Evolutionary conservation across 2,113 vertebrate species (phyloP), one percentile per base, ranked within the genome.

Genomic region (Seriola dumerili): DNA sequence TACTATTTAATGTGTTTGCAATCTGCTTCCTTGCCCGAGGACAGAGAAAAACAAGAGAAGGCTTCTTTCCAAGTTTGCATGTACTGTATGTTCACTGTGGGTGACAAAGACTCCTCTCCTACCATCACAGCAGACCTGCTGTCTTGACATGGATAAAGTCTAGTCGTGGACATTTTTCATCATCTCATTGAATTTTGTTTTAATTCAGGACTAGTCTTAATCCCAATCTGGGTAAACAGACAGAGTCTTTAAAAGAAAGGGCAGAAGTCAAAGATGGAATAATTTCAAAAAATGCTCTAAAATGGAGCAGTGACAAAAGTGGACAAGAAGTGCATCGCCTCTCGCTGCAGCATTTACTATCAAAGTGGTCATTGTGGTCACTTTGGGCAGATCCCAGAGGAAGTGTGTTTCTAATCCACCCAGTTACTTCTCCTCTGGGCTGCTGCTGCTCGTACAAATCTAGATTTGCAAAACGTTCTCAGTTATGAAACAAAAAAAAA

Each of bases 1-100:
- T 81, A 92, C 76, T 91, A 88, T 90, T 93, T 88, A 84, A 89
- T 92, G 83, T 59, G 71, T 80, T 76, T 84, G 85, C 90, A 92
- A 91, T 93, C 90, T 93, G 94, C 70, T 86, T 81, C 87, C 48
- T 69, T 70, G 89, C 92, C 93, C 13, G 73, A 84, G 82, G 94
- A 85, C 63, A 84, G 59, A 79, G 50, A 81, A 84, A 29, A 87
- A 85, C 72, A 82, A 72, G 68, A 80, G 32, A 44, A 62, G 61
- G 76, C 65, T 10, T 73, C 40, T 83, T 48, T 76, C n/a, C 69
- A 81, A 61, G 58, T 84, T 62, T 84, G 57, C 42, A 73, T 44
- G 55, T 23, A 38, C 46, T 65, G 32, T 73, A 44, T 40, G 44
- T 58, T 76, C 61, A 61, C 48, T 70, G 40, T 54, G 48, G 65